Percentiles rank a stretch among this genome's conserved stretches.
phyloP scores from a whole-genome alignment of 2,888 invertebrate species.

The Caenorhabditis uteleia region DNA sequence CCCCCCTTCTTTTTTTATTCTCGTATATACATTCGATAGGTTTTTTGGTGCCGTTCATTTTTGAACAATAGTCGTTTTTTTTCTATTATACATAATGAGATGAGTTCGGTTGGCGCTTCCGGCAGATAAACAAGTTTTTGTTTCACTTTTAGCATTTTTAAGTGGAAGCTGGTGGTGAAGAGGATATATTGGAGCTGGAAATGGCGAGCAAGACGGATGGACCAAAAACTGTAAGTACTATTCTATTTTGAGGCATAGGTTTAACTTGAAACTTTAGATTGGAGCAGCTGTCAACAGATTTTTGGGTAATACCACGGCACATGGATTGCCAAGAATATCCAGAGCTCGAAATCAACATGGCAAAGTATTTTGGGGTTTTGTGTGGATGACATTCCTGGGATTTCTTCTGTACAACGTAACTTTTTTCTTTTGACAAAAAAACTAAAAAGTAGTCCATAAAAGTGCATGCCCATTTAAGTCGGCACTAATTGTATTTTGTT shows the following conservation, averaged over 20 bases:
- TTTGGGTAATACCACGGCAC: conserved; percentile 45
- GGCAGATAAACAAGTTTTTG: too few species aligned
- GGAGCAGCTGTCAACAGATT: conserved; percentile 34
- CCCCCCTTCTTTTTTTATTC: too few species aligned
- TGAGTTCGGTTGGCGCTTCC: too few species aligned
- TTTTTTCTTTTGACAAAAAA: not conserved
- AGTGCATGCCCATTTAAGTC: too few species aligned
- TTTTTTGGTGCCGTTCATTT: too few species aligned
- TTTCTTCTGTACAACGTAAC: conserved; percentile 6
- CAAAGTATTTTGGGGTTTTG: conserved; percentile 30
- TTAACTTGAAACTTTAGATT: conserved; percentile 21
- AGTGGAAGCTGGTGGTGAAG: not conserved
- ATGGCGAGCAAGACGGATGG: conserved; percentile 3
- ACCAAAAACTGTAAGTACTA: conserved; percentile 8
- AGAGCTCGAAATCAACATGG: conserved; percentile 37
- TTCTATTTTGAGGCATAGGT: too few species aligned
- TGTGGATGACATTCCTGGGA: conserved; percentile 26
- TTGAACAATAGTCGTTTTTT: too few species aligned
- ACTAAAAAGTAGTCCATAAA: conserved; percentile 2
- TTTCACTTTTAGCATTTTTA: too few species aligned
- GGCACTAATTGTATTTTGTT: too few species aligned
- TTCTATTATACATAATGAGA: too few species aligned
- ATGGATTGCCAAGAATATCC: conserved; percentile 43
- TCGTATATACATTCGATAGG: too few species aligned
- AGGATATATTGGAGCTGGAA: not conserved